Evolutionary conservation across 1,140 invertebrate genomes (phyloP), one percentile per base, ranked within the genome.

Genomic region (Eupristina koningsbergeri): DNA sequence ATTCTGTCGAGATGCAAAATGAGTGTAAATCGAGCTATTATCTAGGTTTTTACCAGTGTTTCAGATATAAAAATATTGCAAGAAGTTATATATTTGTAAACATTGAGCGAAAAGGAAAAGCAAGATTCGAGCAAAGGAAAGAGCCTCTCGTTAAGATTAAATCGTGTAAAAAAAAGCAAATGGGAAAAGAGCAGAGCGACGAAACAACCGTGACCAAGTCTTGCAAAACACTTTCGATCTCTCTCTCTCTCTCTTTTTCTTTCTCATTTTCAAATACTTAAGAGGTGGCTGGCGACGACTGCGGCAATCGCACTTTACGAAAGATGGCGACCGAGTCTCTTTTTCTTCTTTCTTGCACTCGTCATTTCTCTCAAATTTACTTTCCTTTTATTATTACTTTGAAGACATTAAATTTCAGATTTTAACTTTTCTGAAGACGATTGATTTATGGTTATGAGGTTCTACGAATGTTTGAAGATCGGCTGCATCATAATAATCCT

Each of bases 221-320:
- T 81, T 22, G 22, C 63, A 79, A 74, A 41, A 8, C 71, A 29
- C 71, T 74, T 63, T 69, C 31, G 26, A 15, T 58, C 39, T 58
- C 77, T 19, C 31, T 36, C 31, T 31, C 63, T 64, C 63, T 64
- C 67, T 41, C 67, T 71, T 11, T 71, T 22, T 36, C 53, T 64
- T 29, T 34, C n/a, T 80, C 39, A 64, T 73, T 80, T 80, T 80
- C 67, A 58, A 80, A 80, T 71, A 58, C 79, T 58, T 64, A 47
- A 34, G 61, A 47, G 41, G 41, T 39, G 58, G 26, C 53, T 22
- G n/a, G 3, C 36, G 26, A 71, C 47, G 79, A 41, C n/a, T 45
- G 39, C 39, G 80, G 50, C 80, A 81, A 81, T 81, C 80, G 80
- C 73, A 82, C 58, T 82, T 82, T 77, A 50, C 81, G 81, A 82